Evolutionary conservation across 2,888 invertebrate genomes (phyloP), one percentile per base, ranked within the genome.

Genomic region (Drosophila cognata): DNA sequence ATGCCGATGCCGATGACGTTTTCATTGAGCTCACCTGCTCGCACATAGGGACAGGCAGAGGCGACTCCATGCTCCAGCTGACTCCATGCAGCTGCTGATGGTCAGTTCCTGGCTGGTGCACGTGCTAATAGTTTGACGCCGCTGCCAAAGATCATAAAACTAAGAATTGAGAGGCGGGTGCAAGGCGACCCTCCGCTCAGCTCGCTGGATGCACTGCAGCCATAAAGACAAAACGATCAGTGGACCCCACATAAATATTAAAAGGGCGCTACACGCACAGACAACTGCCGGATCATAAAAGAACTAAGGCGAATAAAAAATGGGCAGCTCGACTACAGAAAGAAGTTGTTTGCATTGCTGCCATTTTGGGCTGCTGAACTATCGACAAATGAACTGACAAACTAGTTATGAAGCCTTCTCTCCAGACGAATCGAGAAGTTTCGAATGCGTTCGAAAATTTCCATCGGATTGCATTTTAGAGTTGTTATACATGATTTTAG

Each of bases 61-160:
- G 79, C 74, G 72, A 71, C n/a, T n/a, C n/a, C n/a, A n/a, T n/a
- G n/a, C 46, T 25, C 46, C 8, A 46, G 46, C 43, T 51, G 25
- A 46, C 66, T 43, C 53, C 46, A 50, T 38, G 48, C 38, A 29
- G 50, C 58, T 63, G 67, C 56, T 31, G 31, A 48, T 51, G 70
- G 51, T 58, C 52, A 31, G n/a, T 25, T 56, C 2, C n/a, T 18
- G 38, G 41, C 10, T 63, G 66, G 43, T 80, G 70, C 77, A 70
- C 76, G 82, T 80, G 82, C 76, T 77, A 85, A 85, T 73, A 77
- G 79, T 63, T 81, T 84, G 65, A 84, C 82, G 81, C 80, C 71
- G 84, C 58, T 63, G 57, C 46, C 67, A 41, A 52, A 59, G 67
- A 75, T 68, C 69, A 64, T 77, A 71, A 79, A 68, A 72, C 52